phyloP scores from a whole-genome alignment of 2,888 invertebrate genomes.

The Oscheius sp. region DNA sequence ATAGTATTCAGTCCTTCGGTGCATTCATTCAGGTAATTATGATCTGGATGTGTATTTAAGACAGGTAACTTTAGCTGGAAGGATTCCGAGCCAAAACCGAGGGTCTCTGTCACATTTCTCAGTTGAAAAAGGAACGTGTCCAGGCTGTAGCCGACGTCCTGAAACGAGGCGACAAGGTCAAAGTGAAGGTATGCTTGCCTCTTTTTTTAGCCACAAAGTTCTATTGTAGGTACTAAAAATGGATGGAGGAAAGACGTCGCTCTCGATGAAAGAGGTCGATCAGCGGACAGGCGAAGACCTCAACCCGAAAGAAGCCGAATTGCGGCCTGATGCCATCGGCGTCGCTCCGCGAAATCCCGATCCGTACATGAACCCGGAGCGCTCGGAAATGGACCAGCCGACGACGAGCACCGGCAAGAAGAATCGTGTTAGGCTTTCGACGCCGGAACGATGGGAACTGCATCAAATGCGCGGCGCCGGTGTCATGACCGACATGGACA shows the following conservation, averaged over 20 bases:
- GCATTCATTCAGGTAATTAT: conserved; percentile 84
- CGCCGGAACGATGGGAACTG: conserved; percentile 95
- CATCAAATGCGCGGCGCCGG: conserved; percentile 95
- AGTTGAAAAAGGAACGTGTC: conserved; percentile 80
- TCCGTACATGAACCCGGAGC: conserved; percentile 66
- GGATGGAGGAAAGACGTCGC: conserved; percentile 91
- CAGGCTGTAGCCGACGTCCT: conserved; percentile 94
- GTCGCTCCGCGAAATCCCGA: conserved; percentile 60
- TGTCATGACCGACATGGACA: conserved; percentile 81
- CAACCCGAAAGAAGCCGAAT: conserved; percentile 80
- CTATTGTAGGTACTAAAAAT: conserved; percentile 84
- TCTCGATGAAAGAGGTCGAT: conserved; percentile 82
- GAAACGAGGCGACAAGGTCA: conserved; percentile 83
- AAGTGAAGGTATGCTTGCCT: conserved; percentile 81
- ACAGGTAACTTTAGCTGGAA: conserved; percentile 80
- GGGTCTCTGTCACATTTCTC: conserved; percentile 95
- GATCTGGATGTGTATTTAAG: not conserved
- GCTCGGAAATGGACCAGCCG: conserved; percentile 19
- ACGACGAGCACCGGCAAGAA: conserved; percentile 46
- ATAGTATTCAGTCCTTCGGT: conserved; percentile 96
- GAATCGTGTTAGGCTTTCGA: conserved; percentile 83
- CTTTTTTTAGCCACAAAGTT: not conserved
- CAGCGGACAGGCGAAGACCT: conserved; percentile 93
- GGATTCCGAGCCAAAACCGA: conserved; percentile 89
- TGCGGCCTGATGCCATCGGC: conserved; percentile 60